Percentiles rank a stretch among this genome's conserved stretches.
Conservation (phyloP, 2,797 vertebrate species). For the Rhynchotus rufescens region DNA sequence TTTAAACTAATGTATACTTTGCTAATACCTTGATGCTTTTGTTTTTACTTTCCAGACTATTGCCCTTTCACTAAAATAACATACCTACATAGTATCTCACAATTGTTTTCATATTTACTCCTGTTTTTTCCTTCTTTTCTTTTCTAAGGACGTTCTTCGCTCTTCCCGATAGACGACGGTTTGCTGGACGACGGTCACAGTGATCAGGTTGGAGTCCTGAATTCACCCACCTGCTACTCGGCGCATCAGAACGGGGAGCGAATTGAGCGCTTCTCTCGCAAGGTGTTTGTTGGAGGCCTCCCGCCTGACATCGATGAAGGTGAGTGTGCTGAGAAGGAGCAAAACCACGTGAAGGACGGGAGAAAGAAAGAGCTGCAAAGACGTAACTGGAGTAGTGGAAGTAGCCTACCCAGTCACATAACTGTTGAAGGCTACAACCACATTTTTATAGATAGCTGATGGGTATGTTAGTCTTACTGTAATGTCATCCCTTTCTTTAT, state of each 20-base stretch:
- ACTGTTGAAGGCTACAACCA: not conserved
- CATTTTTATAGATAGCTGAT: not conserved
- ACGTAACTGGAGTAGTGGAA: not conserved
- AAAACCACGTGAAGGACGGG: not conserved
- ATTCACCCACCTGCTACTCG: slow-evolving; percentile 90
- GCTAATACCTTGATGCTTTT: not conserved
- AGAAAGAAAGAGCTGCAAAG: not conserved
- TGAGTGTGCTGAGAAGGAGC: slow-evolving; percentile 56
- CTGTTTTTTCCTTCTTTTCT: not conserved
- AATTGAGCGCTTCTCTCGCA: slow-evolving; percentile 96
- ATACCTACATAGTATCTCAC: not conserved
- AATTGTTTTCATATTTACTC: slow-evolving; percentile 16
- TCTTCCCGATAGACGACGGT: slow-evolving; percentile 96
- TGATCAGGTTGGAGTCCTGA: slow-evolving; percentile 92
- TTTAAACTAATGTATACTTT: not conserved
- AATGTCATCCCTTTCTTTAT: not conserved
- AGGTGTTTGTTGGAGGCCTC: slow-evolving; percentile 97
- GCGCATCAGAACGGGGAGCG: slow-evolving; percentile 96
- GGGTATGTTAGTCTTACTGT: not conserved
- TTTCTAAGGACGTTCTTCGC: slow-evolving; percentile 92
- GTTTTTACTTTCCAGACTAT: not conserved
- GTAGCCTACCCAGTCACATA: not conserved
- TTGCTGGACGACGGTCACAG: slow-evolving; percentile 93
- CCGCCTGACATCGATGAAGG: slow-evolving; percentile 99
- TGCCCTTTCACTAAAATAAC: not conserved